phyloP scores from a whole-genome alignment of 2,888 invertebrate genomes.

The Pseudanteris insignis region DNA sequence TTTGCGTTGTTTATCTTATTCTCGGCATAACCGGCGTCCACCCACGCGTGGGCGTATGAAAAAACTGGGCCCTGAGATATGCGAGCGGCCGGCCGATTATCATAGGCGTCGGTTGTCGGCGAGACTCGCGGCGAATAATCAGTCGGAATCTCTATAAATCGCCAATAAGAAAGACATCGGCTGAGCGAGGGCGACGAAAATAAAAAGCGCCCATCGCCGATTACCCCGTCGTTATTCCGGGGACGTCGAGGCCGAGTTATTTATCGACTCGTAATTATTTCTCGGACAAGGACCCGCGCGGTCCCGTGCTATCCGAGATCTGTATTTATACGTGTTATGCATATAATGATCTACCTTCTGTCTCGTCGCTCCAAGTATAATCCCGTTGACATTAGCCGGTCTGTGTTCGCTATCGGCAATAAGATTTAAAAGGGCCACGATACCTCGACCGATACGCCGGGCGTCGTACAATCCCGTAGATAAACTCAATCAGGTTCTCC shows the following conservation, averaged over 20 bases:
- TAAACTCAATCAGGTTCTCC: slow-evolving; percentile 26
- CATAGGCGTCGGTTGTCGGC: slow-evolving; percentile 2
- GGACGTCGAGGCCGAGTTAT: slow-evolving; percentile 26
- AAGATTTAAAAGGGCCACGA: slow-evolving; percentile 29
- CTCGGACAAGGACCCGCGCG: slow-evolving; percentile 23
- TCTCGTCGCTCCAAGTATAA: slow-evolving; percentile 17
- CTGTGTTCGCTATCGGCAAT: slow-evolving; percentile 32
- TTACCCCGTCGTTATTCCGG: slow-evolving; percentile 19
- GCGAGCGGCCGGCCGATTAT: slow-evolving; percentile 10
- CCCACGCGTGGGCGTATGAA: slow-evolving; percentile 11
- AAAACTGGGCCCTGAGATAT: slow-evolving; percentile 11
- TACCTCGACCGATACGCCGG: slow-evolving; percentile 17
- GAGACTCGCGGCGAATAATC: slow-evolving; percentile 6
- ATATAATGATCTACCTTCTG: slow-evolving; percentile 41
- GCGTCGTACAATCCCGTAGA: slow-evolving; percentile 31
- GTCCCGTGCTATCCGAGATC: slow-evolving; percentile 8
- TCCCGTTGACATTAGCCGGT: slow-evolving; percentile 27
- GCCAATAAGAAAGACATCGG: slow-evolving; percentile 26
- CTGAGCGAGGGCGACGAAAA: background rate
- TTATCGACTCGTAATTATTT: slow-evolving; percentile 36
- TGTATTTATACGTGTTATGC: slow-evolving; percentile 36
- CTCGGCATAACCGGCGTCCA: no score
- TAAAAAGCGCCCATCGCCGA: slow-evolving; percentile 16
- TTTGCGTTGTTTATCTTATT: no score
- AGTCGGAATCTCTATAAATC: slow-evolving; percentile 13